Evolutionary conservation across 2,888 invertebrate species (phyloP), one percentile per base, ranked within the genome.

Genomic region (Aporophyla lueneburgensis): DNA sequence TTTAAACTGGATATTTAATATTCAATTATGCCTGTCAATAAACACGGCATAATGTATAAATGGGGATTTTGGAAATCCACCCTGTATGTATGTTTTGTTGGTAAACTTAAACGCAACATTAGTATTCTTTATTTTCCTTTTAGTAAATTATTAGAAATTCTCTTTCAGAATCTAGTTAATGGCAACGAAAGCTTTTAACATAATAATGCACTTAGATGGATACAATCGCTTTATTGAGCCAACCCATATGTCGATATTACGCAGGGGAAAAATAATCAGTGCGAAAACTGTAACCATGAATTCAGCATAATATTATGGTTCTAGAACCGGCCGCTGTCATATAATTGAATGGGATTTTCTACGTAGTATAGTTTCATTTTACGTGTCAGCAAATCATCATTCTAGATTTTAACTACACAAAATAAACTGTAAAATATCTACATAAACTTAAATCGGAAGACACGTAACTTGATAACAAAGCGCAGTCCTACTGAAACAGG

Each of bases 181-280:
- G 62, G 24, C n/a, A 58, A 33, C 7, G 19, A 58, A 43, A 58
- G 27, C 75, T 65, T 62, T 61, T 24, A 66, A 53, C 65, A 65
- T 59, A 72, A 65, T 51, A 58, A 5, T 51, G 58, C 63, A 58
- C n/a, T 76, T 33, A 24, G 33, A n/a, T 54, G 19, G 27, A 6
- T 24, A 2, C n/a, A 56, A 46, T 49, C 49, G 56, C 16, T 12
- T 71, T 27, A 51, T 12, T 49, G 24, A 10, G 27, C 46, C 49
- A 33, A 59, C 19, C 19, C 19, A 33, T 12, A 59, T 2, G 59
- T 0, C n/a, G n/a, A n/a, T 2, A 12, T 54, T 54, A 24, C 12
- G 10, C 2, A n/a, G 12, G 40, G 40, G 9, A 43, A 43, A 40
- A 43, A 9, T 10, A 10, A 9, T 10, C 43, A 43, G 43, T 43